Conservation (phyloP, 2,113 vertebrate species). For the Nannospalax galili region DNA sequence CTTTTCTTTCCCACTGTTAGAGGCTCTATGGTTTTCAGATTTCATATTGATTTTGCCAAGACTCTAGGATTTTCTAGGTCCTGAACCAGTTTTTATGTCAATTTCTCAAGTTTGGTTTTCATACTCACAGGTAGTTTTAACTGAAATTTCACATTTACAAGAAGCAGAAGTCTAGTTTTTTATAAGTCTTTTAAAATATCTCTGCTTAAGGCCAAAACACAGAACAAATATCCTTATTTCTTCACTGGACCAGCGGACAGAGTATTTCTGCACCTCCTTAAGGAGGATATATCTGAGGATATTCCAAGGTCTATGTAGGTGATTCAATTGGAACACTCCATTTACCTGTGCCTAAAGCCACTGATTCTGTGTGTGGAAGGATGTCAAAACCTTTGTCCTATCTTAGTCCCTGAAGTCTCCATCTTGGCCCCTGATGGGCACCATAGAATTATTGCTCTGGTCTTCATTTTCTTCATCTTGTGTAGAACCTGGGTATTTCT, state of each 20-base stretch:
- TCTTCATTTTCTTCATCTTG: conserved; percentile 37
- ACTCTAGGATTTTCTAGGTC: neutral
- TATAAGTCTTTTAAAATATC: neutral
- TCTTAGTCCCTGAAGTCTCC: neutral
- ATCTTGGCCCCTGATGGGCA: neutral
- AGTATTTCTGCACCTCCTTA: neutral
- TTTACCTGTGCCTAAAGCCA: neutral
- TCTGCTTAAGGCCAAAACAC: neutral
- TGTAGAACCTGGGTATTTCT: neutral
- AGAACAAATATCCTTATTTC: neutral
- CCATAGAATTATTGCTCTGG: neutral
- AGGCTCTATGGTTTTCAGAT: neutral
- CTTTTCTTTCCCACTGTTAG: conserved; percentile 33
- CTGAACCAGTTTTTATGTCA: conserved; percentile 38
- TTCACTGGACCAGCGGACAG: neutral
- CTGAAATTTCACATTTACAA: conserved; percentile 11
- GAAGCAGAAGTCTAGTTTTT: conserved; percentile 23
- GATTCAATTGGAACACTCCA: neutral
- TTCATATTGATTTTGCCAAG: conserved; percentile 54
- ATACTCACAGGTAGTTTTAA: neutral
- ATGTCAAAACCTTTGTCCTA: neutral
- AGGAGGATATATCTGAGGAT: neutral
- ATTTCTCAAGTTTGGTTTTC: conserved; percentile 42
- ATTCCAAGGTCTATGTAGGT: neutral
- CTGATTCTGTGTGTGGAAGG: neutral